phyloP scores from a whole-genome alignment of 2,888 invertebrate species.

The Parnassius orleans region DNA sequence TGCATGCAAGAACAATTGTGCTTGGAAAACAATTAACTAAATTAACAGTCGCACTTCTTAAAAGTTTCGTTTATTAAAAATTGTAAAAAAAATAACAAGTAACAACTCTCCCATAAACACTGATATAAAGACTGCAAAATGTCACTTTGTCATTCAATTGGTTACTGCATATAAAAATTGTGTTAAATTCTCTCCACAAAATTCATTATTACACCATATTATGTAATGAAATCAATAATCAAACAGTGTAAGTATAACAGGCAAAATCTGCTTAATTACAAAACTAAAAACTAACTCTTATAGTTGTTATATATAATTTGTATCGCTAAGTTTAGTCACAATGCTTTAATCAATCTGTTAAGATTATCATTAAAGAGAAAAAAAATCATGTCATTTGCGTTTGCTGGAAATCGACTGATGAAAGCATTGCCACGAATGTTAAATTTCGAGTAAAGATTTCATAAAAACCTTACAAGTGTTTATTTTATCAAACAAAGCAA shows the following conservation, averaged over 20 bases:
- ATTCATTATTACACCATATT: conserved; percentile 23
- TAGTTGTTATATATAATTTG: conserved; percentile 37
- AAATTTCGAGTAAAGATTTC: conserved; percentile 39
- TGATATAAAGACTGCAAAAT: conserved; percentile 33
- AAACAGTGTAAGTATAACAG: conserved; percentile 3
- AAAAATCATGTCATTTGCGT: background rate
- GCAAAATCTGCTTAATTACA: conserved; percentile 42
- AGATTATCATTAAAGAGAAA: conserved; percentile 2
- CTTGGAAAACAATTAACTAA: conserved; percentile 13
- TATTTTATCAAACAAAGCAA: conserved; percentile 50
- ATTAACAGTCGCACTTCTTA: conserved; percentile 6
- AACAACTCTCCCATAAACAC: conserved; percentile 32
- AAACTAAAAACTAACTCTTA: conserved; percentile 47
- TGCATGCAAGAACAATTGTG: conserved; percentile 24
- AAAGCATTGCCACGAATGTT: conserved; percentile 46
- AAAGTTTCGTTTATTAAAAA: conserved; percentile 15
- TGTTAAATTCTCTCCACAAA: conserved; percentile 23
- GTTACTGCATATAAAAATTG: conserved; percentile 9
- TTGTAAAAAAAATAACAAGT: conserved; percentile 26
- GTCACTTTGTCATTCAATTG: conserved; percentile 32
- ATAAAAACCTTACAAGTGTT: conserved; percentile 46
- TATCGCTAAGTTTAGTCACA: conserved; percentile 40
- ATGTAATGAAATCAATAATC: conserved; percentile 17
- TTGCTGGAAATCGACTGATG: background rate
- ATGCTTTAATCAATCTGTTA: conserved; percentile 48